Evolutionary conservation across 2,797 vertebrate genomes (phyloP), one percentile per base, ranked within the genome.

Genomic region (Amniataba percoides): DNA sequence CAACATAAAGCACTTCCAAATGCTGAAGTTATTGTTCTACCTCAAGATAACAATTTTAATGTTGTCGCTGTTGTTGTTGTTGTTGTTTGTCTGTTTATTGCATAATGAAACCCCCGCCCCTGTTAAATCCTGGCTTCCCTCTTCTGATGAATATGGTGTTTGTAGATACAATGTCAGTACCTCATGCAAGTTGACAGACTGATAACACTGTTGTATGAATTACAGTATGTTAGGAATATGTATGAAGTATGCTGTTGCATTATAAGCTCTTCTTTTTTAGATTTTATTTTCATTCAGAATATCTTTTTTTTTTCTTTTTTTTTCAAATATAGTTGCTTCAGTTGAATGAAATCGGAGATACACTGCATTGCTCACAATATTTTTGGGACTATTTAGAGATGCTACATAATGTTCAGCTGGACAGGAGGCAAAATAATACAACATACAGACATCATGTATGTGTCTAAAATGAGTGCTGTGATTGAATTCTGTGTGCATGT

Each of bases 21-120:
- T 95, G 95, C 96, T 96, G 96, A 97, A 96, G 96, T 96, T 93
- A 96, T 95, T 96, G 95, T 96, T 97, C 97, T 98, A 98, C 97
- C 97, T 98, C 97, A 97, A 96, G 93, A 95, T 94, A 94, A 94
- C 93, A 92, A 94, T 92, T 92, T 76, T 89, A 89, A 90, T 93
- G 88, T 94, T 93, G 91, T 94, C 77, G 43, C 91, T 92, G 87
- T 93, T 92, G 87, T 91, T 88, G 83, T 91, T 88, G 83, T 89
- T 90, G 90, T 90, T 91, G 87, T 93, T 90, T 90, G 87, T 90
- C 84, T 92, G 84, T 91, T 90, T 93, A 92, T 93, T 92, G 90
- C 88, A 93, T 92, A 91, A 94, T 94, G 92, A 94, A 90, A 82
- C 67, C 85, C 74, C 72, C 73, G 39, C 27, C 63, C 67, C 74